A percentile compares a stretch with the other conserved stretches of the same genome.
phyloP scores from a whole-genome alignment of 2,797 vertebrate species.

The Melanotaenia maccullochi region DNA sequence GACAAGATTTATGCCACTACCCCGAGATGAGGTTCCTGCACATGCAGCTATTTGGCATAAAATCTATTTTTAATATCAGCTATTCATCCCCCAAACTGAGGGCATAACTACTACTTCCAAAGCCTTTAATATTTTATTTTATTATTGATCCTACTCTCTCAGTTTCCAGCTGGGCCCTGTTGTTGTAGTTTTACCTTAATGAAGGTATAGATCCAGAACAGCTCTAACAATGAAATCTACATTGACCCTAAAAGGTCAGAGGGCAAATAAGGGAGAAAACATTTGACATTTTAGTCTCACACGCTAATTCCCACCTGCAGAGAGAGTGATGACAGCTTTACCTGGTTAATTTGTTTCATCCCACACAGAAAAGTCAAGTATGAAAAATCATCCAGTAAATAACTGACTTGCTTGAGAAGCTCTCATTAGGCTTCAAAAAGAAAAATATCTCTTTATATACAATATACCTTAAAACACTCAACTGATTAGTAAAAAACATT shows the following conservation, averaged over 20 bases:
- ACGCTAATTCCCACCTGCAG: constrained; percentile 26
- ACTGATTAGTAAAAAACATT: not conserved
- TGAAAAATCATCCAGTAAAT: constrained; percentile 1
- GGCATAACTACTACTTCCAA: not conserved
- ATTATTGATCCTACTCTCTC: not conserved
- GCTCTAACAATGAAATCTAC: constrained; percentile 21
- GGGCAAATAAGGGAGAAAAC: constrained; percentile 29
- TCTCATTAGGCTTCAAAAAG: not conserved
- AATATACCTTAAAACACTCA: constrained; percentile 3
- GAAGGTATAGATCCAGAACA: constrained; percentile 24
- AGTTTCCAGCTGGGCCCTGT: constrained; percentile 26
- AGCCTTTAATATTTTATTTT: not conserved
- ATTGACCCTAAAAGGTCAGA: constrained; percentile 44
- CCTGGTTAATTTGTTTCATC: constrained; percentile 7
- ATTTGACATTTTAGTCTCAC: constrained; percentile 12
- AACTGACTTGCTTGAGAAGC: not conserved
- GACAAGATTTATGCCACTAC: not conserved
- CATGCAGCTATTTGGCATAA: not conserved
- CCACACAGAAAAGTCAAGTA: not conserved
- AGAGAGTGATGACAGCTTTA: constrained; percentile 13
- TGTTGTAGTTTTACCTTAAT: constrained; percentile 33
- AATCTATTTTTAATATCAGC: not conserved
- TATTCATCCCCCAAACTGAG: not conserved
- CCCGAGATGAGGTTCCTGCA: not conserved
- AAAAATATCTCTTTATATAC: not conserved